phyloP scores from a whole-genome alignment of 2,888 invertebrate species.

The Drosophila sordidula region DNA sequence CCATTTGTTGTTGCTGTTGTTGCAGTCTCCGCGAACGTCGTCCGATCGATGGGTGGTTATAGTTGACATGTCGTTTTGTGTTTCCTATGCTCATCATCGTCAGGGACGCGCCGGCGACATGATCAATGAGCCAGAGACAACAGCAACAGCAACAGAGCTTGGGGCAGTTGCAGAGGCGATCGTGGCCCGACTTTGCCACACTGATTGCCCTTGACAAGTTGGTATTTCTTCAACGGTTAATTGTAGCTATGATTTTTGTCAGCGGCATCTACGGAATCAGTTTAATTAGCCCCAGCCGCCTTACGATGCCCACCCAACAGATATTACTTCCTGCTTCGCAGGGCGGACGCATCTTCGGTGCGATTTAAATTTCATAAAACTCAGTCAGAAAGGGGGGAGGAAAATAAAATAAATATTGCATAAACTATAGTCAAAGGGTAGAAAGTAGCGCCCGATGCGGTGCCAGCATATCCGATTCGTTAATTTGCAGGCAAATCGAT shows the following conservation, averaged over 20 bases:
- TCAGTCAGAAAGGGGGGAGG: background rate
- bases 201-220: conserved; percentile 73
- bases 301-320: conserved; percentile 15
- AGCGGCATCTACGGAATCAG: conserved; percentile 24
- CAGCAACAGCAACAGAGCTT: conserved; percentile 11
- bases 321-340: conserved; percentile 65
- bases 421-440: conserved; percentile 48
- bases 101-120: conserved; percentile 53
- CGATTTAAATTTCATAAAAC: conserved; percentile 73
- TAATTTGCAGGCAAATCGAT: conserved; percentile 79
- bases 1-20: conserved; percentile 30
- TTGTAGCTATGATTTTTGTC: conserved; percentile 72
- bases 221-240: conserved; percentile 71
- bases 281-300: conserved; percentile 56
- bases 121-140: conserved; percentile 49
- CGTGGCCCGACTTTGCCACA: conserved; percentile 46
- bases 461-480: conserved; percentile 66
- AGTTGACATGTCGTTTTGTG: conserved; percentile 80
- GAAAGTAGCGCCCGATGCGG: conserved; percentile 56
- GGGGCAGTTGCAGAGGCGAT: conserved; percentile 33
- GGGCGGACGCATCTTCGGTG: conserved; percentile 47
- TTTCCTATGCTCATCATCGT: conserved; percentile 62
- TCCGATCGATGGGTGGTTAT: conserved; percentile 83
- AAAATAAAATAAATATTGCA: conserved; percentile 52
- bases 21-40: conserved; percentile 45